These are phyloP conservation scores for Tineola bisselliella DNA, from an alignment of 2,888 invertebrate genomes.

Conservation along the genomic window DNA sequence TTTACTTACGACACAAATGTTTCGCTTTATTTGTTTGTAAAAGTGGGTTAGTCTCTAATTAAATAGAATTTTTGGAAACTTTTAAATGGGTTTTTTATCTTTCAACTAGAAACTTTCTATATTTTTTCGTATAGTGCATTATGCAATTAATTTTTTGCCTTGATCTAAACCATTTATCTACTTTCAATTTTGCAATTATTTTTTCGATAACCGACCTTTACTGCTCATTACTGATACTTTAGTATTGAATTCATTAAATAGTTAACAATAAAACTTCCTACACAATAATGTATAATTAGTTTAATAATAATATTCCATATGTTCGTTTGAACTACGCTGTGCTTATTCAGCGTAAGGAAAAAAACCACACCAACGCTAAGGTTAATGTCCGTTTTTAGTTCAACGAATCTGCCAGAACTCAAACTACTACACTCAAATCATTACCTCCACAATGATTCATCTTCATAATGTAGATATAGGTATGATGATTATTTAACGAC, in stretches of 20 bases:
- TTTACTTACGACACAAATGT: neutral
- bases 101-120: too few species aligned
- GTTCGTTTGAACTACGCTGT: neutral
- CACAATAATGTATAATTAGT: neutral
- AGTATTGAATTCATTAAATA: neutral
- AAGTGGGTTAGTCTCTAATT: neutral
- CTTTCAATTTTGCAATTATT: neutral
- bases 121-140: neutral
- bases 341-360: slow-evolving; percentile 26
- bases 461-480: neutral
- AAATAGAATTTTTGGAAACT: neutral
- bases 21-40: slow-evolving; percentile 1
- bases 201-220: neutral
- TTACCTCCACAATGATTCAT: slow-evolving; percentile 25
- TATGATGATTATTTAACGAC: neutral
- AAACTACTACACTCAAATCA: slow-evolving; percentile 20
- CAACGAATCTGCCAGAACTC: slow-evolving; percentile 26
- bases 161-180: neutral
- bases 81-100: neutral
- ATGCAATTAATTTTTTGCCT: neutral
- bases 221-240: neutral
- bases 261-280: neutral
- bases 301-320: neutral
- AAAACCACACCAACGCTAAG: slow-evolving; percentile 37
- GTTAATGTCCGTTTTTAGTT: slow-evolving; percentile 60